Conservation (phyloP, 2,113 vertebrate species). For the Ctenodactylus gundi region DNA sequence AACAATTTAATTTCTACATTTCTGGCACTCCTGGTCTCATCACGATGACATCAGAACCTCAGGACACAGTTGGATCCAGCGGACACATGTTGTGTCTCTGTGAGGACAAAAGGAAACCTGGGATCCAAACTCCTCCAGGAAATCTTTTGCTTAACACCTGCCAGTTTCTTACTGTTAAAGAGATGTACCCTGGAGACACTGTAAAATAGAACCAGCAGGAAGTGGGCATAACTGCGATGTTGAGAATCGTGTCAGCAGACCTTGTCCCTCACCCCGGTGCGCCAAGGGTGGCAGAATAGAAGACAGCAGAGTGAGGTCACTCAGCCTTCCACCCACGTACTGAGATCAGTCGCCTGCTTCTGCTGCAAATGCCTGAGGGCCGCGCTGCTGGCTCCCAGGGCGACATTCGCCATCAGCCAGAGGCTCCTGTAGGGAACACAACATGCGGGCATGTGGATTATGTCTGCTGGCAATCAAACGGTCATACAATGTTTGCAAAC, state of each 20-base stretch:
- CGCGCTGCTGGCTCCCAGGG: not conserved
- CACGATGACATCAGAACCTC: not conserved
- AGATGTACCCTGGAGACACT: not conserved
- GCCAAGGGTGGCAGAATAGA: not conserved
- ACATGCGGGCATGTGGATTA: not conserved
- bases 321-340: not conserved
- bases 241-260: not conserved
- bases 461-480: not conserved
- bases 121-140: not conserved
- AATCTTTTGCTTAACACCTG: not conserved
- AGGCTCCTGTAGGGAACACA: not conserved
- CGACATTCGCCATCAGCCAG: not conserved
- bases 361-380: not conserved
- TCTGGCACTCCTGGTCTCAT: not conserved
- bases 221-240: not conserved
- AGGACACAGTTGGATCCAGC: not conserved
- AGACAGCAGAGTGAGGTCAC: too few species aligned
- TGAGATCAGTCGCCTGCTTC: not conserved
- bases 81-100: too few species aligned
- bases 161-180: not conserved
- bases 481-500: not conserved
- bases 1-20: not conserved
- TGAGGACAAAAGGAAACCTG: too few species aligned
- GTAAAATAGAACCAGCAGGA: not conserved
- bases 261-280: not conserved